Base-by-base conservation (phyloP, 2,888 invertebrate genomes). In the Sipha maydis region DNA sequence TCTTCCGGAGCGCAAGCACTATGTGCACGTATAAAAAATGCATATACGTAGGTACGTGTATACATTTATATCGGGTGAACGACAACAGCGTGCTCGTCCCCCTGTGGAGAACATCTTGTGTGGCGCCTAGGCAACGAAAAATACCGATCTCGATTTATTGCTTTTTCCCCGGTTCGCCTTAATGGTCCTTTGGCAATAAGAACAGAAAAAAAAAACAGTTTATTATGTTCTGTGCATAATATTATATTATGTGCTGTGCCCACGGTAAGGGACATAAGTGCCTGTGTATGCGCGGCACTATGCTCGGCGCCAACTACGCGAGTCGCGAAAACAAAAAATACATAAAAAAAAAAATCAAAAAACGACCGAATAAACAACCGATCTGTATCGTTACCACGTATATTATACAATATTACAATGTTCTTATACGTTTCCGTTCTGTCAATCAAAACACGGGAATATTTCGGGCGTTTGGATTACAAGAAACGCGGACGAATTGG, bases 21-120 rank as follows among this genome's bases (percentile, higher is more conserved):
- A 73, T 34, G n/a, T 73, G 21, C 9, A 61, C 7, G 3, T 21
- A 61, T 61, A 48, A 11, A 11, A 48, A 11, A 48, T 48, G 25
- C 3, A 56, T n/a, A n/a, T n/a, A n/a, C 21, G 19, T 56, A 56
- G 56, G 19, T 21, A 14, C 56, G n/a, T 21, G 25, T 71, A 9
- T 3, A 9, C 14, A 71, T 14, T 11, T 8, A 54, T 25, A 28
- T 48, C 48, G 48, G 48, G 48, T 48, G 3, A 54, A 85, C 34
- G 78, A 78, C 79, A 75, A 86, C 38, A 78, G 80, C 80, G 71
- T 56, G 79, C 80, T 38, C 61, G n/a, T 79, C 73, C 80, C 86
- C 86, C 86, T 61, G 80, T 41, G 86, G 86, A 80, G 86, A 79
- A 80, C 86, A 41, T 80, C 86, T 88, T 88, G 86, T 88, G 86